Evolutionary conservation across 2,113 vertebrate species (phyloP).

Genomic region (Upupa epops): DNA sequence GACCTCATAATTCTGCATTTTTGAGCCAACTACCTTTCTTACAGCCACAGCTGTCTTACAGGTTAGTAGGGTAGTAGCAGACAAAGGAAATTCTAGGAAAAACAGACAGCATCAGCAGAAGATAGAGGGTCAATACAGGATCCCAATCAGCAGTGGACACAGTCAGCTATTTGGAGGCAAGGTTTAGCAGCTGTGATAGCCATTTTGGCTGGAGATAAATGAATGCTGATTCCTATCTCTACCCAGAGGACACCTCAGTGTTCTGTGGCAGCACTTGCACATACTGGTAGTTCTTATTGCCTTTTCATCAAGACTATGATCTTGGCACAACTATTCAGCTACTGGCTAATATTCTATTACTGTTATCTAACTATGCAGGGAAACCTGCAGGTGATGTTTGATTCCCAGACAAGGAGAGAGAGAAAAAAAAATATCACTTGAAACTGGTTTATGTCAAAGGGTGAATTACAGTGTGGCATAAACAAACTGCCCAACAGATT

Average conservation of each 20-base stretch:
- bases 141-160: background rate
- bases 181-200: background rate
- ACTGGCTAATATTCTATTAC: background rate
- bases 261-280: background rate
- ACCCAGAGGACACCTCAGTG: background rate
- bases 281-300: background rate
- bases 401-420: background rate
- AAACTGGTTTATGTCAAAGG: constrained; percentile 42
- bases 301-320: background rate
- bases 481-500: constrained; percentile 34
- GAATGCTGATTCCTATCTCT: background rate
- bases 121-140: background rate
- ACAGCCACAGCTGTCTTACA: background rate
- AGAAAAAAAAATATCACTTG: background rate
- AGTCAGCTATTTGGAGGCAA: background rate
- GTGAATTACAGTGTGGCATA: background rate
- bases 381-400: constrained; percentile 4
- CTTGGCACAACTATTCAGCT: background rate
- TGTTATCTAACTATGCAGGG: background rate
- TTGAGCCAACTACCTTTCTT: background rate
- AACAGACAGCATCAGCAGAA: background rate
- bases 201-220: background rate
- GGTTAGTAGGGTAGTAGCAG: background rate
- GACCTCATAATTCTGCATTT: background rate
- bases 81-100: background rate